Conservation (phyloP, 2,888 invertebrate genomes). For the Agrenia bidenticulata region DNA sequence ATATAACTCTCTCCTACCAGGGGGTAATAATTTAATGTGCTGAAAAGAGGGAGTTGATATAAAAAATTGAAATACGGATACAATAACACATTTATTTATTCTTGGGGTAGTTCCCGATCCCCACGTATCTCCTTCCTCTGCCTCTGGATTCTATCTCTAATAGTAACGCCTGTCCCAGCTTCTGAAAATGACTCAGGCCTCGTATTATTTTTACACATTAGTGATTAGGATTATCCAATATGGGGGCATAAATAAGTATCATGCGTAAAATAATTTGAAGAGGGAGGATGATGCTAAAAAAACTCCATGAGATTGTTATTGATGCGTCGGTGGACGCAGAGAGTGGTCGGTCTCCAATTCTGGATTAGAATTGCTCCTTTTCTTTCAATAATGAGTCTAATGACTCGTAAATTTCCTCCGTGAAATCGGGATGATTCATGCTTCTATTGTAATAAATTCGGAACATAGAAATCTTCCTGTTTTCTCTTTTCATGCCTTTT, state of each 20-base stretch:
- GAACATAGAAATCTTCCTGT: slow-evolving; percentile 3
- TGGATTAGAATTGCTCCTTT: slow-evolving; percentile 16
- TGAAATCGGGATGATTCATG: slow-evolving; percentile 20
- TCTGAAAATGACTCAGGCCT: no score
- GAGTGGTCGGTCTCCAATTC: slow-evolving; percentile 16
- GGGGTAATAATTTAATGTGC: slow-evolving; percentile 22
- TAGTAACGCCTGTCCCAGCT: no score
- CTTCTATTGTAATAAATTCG: neutral
- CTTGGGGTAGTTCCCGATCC: no score
- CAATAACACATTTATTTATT: no score
- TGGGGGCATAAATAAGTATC: neutral
- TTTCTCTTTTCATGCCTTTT: slow-evolving; percentile 8
- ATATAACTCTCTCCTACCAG: slow-evolving; percentile 16
- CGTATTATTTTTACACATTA: no score
- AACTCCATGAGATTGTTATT: slow-evolving; percentile 15
- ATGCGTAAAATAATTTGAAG: slow-evolving; percentile 1
- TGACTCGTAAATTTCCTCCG: slow-evolving; percentile 21
- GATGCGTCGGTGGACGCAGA: slow-evolving; percentile 17
- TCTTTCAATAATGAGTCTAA: slow-evolving; percentile 13
- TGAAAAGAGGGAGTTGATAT: slow-evolving; percentile 19
- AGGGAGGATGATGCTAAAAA: neutral
- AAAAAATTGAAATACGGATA: slow-evolving; percentile 11
- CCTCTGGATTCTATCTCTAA: no score
- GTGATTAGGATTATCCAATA: no score
- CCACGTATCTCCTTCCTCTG: no score